phyloP scores from a whole-genome alignment of 2,888 invertebrate species.

The Eucriotettix oculatus region DNA sequence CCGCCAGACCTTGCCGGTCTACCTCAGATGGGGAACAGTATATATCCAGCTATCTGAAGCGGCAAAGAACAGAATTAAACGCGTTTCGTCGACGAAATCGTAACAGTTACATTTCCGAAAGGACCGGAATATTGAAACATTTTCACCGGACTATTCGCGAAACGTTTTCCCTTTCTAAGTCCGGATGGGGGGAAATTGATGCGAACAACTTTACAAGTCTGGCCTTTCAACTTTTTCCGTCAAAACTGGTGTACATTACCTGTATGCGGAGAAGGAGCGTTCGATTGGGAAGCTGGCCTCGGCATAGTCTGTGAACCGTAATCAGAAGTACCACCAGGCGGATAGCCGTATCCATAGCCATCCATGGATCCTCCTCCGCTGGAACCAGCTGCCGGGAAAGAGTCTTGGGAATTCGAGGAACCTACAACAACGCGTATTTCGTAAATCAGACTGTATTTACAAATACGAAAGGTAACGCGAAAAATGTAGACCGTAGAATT shows the following conservation, averaged over 20 bases:
- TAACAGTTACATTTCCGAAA: no score
- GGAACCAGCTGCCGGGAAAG: slow-evolving; percentile 60
- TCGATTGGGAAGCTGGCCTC: slow-evolving; percentile 52
- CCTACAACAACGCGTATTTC: slow-evolving; percentile 28
- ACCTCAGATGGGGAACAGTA: not conserved
- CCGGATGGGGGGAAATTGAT: no score
- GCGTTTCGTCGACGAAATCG: no score
- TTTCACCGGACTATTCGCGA: no score
- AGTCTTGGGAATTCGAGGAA: slow-evolving; percentile 81
- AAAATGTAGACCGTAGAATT: no score
- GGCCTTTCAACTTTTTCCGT: no score
- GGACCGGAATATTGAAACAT: no score
- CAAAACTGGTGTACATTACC: slow-evolving; percentile 25
- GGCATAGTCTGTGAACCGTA: slow-evolving; percentile 49
- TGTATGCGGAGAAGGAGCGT: slow-evolving; percentile 44
- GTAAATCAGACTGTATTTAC: no score
- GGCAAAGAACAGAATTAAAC: not conserved
- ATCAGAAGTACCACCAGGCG: slow-evolving; percentile 39
- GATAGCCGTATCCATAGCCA: slow-evolving; percentile 42
- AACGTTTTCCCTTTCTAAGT: no score
- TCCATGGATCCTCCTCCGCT: slow-evolving; percentile 62
- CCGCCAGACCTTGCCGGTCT: not conserved
- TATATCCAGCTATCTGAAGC: not conserved
- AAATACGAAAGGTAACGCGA: no score
- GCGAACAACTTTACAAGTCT: no score